These are phyloP conservation scores for Petroica traversi DNA, from an alignment of 2,113 vertebrate species.

Conservation along the genomic window DNA sequence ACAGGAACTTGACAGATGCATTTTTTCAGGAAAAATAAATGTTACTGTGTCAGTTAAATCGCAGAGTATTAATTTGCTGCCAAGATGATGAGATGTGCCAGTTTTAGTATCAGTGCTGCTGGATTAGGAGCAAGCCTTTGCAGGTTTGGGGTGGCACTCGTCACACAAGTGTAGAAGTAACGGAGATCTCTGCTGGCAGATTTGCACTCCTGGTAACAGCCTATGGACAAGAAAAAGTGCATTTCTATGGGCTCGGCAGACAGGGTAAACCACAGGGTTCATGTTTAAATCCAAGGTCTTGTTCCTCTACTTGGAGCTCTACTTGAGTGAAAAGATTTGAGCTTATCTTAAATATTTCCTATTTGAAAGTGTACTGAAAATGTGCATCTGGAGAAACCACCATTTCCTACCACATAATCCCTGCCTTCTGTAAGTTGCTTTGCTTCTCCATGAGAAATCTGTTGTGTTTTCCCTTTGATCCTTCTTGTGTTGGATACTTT, in stretches of 20 bases:
- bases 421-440: not conserved
- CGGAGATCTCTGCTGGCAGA: accelerated
- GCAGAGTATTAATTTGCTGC: not conserved
- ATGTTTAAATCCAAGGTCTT: not conserved
- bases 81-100: not conserved
- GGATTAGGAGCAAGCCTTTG: not conserved
- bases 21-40: not conserved
- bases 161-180: accelerated
- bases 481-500: not conserved
- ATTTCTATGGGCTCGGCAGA: accelerated
- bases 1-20: not conserved
- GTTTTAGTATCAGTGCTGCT: not conserved
- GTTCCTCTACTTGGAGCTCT: not conserved
- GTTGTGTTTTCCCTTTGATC: not conserved
- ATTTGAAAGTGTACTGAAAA: not conserved
- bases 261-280: not conserved
- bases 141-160: accelerated
- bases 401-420: not conserved
- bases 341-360: not conserved
- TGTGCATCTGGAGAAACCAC: not conserved
- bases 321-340: not conserved
- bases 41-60: not conserved
- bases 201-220: not conserved
- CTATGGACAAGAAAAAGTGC: accelerated
- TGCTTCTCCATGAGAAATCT: not conserved